Evolutionary conservation across 2,888 invertebrate species (phyloP), one percentile per base, ranked within the genome.

Genomic region (Melinaea marsaeus): DNA sequence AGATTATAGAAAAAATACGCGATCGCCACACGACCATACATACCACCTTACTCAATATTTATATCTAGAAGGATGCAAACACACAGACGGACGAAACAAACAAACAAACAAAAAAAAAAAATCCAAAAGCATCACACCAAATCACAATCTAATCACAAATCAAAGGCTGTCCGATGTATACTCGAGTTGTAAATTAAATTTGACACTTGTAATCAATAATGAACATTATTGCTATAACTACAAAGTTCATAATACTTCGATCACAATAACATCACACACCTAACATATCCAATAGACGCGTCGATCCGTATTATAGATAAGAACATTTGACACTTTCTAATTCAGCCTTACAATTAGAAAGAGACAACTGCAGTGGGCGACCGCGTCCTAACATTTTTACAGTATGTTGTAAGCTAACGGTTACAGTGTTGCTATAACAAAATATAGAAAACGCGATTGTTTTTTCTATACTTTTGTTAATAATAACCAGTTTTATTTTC

Each of bases 341-440:
- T 83, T 84, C 90, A 90, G 90, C 90, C 90, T 90, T 89, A 81
- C 76, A 83, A 88, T 90, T 88, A 90, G 90, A 90, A 90, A 90
- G 86, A 81, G 83, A 79, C 82, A 83, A 81, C 71, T 70, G 77
- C 72, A 65, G 74, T 72, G 81, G 84, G 85, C 87, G 86, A 84
- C 73, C 85, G 85, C 86, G 81, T 69, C 60, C 60, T 62, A 61
- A 64, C 58, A 58, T 63, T 58, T 58, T 66, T 63, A 42, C 42
- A 42, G 42, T 42, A 42, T 9, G 42, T 42, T 42, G 42, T 42
- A 42, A 42, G 42, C 42, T 42, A 42, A 42, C 3, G 1, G 42
- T 22, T 22, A 9, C 63, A 32, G 61, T 66, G 62, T 67, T 60
- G 67, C 62, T 60, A 61, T 62, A 57, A 64, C 58, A 61, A 58